Conservation (phyloP, 1,140 invertebrate species). For the Araneus ventricosus region DNA sequence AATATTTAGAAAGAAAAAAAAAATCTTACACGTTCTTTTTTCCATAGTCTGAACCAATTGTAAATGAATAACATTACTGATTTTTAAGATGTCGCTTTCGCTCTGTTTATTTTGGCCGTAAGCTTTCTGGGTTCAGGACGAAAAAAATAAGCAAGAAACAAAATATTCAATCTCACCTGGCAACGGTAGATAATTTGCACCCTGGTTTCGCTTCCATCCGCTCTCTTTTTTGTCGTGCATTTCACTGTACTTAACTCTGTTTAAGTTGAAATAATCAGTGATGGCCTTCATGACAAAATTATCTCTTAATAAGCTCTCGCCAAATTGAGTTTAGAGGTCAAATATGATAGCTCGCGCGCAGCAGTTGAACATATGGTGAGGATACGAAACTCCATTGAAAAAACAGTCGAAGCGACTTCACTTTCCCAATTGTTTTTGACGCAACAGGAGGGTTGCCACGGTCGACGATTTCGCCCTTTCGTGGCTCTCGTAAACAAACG, state of each 20-base stretch:
- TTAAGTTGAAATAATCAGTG: slow-evolving; percentile 60
- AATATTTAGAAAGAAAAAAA: not conserved
- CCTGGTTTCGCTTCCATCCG: slow-evolving; percentile 1
- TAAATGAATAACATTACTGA: not conserved
- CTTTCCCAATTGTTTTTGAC: slow-evolving; percentile 57
- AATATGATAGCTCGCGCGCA: slow-evolving; percentile 33
- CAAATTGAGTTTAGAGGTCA: slow-evolving; percentile 67
- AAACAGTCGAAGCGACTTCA: slow-evolving; percentile 35
- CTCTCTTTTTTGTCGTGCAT: slow-evolving; percentile 55
- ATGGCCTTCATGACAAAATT: slow-evolving; percentile 71
- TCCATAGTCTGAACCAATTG: not conserved
- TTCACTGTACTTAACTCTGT: slow-evolving; percentile 57
- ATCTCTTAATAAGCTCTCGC: slow-evolving; percentile 17
- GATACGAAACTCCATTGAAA: slow-evolving; percentile 37
- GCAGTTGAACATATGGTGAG: slow-evolving; percentile 41
- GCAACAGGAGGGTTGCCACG: slow-evolving; percentile 60
- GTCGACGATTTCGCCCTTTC: slow-evolving; percentile 27
- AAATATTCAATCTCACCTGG: slow-evolving; percentile 54
- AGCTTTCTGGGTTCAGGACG: not conserved
- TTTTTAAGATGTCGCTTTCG: not conserved
- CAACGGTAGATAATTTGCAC: slow-evolving; percentile 49
- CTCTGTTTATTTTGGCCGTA: not conserved
- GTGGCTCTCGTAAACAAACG: slow-evolving; percentile 38
- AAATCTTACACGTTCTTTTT: not conserved
- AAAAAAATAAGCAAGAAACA: not conserved